These are phyloP conservation scores for Alosa sapidissima DNA, from an alignment of 2,797 vertebrate genomes.

Conservation along the genomic window DNA sequence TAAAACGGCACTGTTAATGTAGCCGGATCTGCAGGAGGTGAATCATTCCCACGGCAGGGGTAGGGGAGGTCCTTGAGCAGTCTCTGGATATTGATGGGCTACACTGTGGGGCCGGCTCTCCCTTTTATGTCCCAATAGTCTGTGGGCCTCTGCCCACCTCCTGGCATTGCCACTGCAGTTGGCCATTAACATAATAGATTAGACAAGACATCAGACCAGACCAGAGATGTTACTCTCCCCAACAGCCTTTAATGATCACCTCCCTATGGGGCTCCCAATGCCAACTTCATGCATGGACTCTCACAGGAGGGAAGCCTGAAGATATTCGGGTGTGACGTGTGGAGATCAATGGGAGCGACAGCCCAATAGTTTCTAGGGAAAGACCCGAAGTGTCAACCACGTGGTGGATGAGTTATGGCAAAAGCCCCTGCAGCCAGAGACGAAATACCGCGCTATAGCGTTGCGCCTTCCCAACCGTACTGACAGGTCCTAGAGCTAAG, in stretches of 20 bases:
- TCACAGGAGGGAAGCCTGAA: background rate
- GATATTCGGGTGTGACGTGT: background rate
- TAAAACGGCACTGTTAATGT: constrained; percentile 4
- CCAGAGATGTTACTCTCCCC: constrained; percentile 33
- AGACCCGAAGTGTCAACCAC: background rate
- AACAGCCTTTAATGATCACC: constrained; percentile 32
- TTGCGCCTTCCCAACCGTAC: background rate
- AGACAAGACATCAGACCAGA: constrained; percentile 31
- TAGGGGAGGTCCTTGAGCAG: constrained; percentile 1
- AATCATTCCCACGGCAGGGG: constrained; percentile 27
- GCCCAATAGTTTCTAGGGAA: background rate
- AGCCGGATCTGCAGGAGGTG: constrained; percentile 13
- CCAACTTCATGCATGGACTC: constrained; percentile 11
- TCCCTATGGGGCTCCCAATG: constrained; percentile 34
- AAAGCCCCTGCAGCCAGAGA: background rate
- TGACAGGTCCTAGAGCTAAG: background rate
- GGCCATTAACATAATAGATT: constrained; percentile 41
- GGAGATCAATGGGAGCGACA: background rate
- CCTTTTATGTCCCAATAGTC: background rate
- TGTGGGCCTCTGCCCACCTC: background rate
- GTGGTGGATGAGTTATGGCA: background rate
- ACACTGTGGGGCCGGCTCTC: background rate
- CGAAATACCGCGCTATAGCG: background rate
- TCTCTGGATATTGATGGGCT: background rate
- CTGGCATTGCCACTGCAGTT: background rate